Evolutionary conservation across 2,797 vertebrate genomes (phyloP).

Genomic region (Sylvia borin): DNA sequence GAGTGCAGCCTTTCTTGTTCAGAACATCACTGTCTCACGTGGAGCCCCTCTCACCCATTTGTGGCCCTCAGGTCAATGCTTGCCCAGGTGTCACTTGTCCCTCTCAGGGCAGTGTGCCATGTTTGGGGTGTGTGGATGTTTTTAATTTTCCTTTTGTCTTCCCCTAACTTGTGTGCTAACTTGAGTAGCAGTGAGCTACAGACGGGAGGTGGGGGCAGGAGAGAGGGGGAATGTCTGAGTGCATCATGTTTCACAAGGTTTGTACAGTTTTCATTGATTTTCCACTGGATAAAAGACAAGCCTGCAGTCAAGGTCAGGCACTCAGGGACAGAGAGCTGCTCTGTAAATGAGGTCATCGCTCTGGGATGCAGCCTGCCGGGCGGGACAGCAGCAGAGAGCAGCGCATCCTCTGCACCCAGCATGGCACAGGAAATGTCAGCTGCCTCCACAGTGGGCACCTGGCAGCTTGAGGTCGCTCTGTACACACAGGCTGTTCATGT

Average conservation of each 20-base stretch:
- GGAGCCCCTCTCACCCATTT: background rate
- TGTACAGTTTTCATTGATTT: conserved; percentile 46
- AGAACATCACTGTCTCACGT: background rate
- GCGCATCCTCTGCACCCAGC: background rate
- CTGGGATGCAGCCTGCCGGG: background rate
- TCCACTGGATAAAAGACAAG: background rate
- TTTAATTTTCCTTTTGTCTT: background rate
- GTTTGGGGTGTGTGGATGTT: background rate
- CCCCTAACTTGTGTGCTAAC: background rate
- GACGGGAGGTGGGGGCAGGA: accelerated
- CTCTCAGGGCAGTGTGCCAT: background rate
- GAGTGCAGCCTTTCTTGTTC: background rate
- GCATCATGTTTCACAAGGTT: background rate
- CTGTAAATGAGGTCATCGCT: conserved; percentile 12
- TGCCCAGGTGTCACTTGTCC: background rate
- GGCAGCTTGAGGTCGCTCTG: background rate
- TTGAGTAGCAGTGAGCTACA: background rate
- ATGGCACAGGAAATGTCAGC: accelerated
- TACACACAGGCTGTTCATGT: accelerated
- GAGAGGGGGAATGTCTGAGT: background rate
- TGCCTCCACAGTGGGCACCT: background rate
- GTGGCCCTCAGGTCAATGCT: background rate
- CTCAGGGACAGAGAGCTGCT: background rate
- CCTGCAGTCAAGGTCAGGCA: conserved; percentile 30
- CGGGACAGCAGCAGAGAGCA: background rate